Base-by-base conservation (phyloP, 1,140 invertebrate species). In the Drosophila carrolli region DNA sequence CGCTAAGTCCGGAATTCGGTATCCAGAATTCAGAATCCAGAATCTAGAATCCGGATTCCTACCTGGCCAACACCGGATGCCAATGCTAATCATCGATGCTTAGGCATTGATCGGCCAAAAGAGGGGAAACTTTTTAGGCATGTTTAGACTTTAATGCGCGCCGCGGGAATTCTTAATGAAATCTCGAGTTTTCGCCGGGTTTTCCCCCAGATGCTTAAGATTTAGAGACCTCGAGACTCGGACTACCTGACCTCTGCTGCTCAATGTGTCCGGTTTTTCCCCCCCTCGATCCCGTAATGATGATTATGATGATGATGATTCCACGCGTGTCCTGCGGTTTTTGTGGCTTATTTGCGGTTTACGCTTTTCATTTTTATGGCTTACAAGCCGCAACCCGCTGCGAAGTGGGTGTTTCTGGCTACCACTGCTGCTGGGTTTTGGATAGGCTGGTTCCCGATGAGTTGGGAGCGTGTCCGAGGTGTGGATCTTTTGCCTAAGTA, bases 111-210 rank as follows among this genome's bases (percentile, higher is more conserved):
- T 76, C 67, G 62, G 51, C 54, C 23, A 14, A 37, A 57, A 47
- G 74, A 57, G 62, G 63, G 75, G 63, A 70, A 88, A 88, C 71
- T 88, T 79, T 75, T 86, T 90, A 90, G 84, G 84, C 85, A 89
- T 89, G 84, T 90, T 89, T 89, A 89, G 84, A 89, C 85, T 89
- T 89, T 89, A 89, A 89, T 89, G 46, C 80, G 70, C 80, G 77
- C 84, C 80, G 80, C 85, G 84, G 84, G 84, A 89, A 89, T 89
- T 89, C 84, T 89, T 89, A 89, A 89, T 89, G 84, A 89, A 89
- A 81, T 55, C 81, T 62, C 16, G 51, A 68, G 55, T 29, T 47
- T 53, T 53, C 47, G 29, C 38, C 59, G 61, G 83, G 85, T 72
- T 70, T 89, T 89, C 65, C 80, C 80, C 65, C 27, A 41, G 44